Evolutionary conservation across 2,888 invertebrate genomes (phyloP).

Genomic region (Scaptomyza tumidula): DNA sequence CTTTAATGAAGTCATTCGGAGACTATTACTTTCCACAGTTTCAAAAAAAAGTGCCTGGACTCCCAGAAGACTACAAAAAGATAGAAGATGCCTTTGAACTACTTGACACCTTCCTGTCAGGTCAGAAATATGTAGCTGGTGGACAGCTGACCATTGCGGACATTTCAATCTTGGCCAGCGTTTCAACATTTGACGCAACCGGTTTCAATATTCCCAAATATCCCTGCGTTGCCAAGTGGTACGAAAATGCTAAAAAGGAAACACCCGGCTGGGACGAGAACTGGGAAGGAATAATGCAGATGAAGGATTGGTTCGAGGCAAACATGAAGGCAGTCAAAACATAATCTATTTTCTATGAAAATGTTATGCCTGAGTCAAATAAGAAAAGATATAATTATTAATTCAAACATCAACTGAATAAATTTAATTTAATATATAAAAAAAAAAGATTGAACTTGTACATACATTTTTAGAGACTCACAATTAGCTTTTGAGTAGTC

Average conservation of each 20-base stretch:
- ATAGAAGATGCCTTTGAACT: slow-evolving; percentile 88
- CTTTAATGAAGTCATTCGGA: slow-evolving; percentile 87
- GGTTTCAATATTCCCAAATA: slow-evolving; percentile 88
- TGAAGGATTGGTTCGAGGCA: slow-evolving; percentile 61
- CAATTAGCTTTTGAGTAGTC: background rate
- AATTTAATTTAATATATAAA: background rate
- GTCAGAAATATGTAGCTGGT: slow-evolving; percentile 89
- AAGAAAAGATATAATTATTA: background rate
- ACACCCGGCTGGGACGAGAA: slow-evolving; percentile 87
- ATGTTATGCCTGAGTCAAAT: background rate
- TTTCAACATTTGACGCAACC: slow-evolving; percentile 88
- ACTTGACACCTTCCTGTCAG: slow-evolving; percentile 89
- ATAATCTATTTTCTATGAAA: slow-evolving; percentile 1
- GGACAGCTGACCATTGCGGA: slow-evolving; percentile 91
- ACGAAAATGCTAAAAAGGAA: slow-evolving; percentile 86
- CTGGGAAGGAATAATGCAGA: slow-evolving; percentile 85
- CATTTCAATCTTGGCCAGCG: slow-evolving; percentile 88
- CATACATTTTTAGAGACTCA: background rate
- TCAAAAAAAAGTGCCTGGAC: slow-evolving; percentile 86
- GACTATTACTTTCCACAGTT: slow-evolving; percentile 89
- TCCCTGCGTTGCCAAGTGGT: slow-evolving; percentile 88
- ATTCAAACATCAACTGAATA: background rate
- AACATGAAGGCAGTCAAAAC: slow-evolving; percentile 4
- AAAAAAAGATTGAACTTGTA: background rate
- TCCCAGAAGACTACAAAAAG: slow-evolving; percentile 88